Evolutionary conservation across 2,113 vertebrate species (phyloP).

Genomic region (Sciurus niger): DNA sequence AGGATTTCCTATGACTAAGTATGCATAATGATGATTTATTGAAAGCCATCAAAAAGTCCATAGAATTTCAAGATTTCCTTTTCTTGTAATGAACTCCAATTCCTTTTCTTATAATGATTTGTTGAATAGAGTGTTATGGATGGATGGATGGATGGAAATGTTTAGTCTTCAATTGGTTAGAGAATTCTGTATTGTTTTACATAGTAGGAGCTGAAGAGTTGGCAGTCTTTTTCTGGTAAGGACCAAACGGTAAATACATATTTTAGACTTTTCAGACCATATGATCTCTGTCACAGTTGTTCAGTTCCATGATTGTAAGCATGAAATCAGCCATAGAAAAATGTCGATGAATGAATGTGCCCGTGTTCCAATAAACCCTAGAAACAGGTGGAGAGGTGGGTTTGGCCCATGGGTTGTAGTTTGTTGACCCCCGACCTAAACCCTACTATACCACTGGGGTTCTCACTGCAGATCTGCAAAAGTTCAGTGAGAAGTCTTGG

Average conservation of each 20-base stretch:
- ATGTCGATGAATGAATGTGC: not conserved
- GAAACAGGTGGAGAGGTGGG: not conserved
- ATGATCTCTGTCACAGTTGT: not conserved
- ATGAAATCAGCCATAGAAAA: not conserved
- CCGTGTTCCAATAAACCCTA: not conserved
- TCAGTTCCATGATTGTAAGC: not conserved
- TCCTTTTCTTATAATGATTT: not conserved
- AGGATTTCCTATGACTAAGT: not conserved
- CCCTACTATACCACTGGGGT: not conserved
- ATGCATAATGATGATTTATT: slow-evolving; percentile 8
- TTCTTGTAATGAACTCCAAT: slow-evolving; percentile 27
- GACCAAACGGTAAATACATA: not conserved
- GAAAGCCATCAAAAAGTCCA: not conserved
- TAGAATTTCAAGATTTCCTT: slow-evolving; percentile 62
- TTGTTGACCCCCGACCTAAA: not conserved
- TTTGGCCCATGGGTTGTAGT: not conserved
- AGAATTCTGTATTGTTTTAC: slow-evolving; percentile 8
- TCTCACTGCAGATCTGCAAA: not conserved
- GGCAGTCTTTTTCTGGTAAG: not conserved
- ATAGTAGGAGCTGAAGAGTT: not conserved
- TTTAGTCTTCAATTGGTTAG: slow-evolving; percentile 15
- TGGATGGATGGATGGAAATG: not conserved
- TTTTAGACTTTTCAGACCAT: not conserved
- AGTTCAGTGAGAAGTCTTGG: not conserved
- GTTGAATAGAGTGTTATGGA: not conserved